These are phyloP conservation scores for Pogona vitticeps DNA, from an alignment of 2,113 vertebrate genomes.

Conservation along the genomic window DNA sequence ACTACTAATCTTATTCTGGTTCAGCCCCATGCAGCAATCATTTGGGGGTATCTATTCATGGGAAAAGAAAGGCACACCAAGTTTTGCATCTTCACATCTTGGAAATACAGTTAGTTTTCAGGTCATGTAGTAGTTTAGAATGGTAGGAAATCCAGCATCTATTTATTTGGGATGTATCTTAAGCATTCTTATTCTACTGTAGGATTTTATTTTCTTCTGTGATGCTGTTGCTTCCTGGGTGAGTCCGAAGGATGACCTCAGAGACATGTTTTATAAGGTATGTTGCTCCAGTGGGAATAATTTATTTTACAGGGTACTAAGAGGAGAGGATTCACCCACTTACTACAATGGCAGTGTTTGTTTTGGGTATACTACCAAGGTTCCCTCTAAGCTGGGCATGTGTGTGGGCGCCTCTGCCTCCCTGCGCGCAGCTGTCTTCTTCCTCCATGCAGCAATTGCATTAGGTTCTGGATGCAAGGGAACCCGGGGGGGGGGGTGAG, in stretches of 20 bases:
- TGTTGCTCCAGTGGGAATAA: neutral
- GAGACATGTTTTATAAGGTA: constrained; percentile 97
- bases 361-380: neutral
- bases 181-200: constrained; percentile 20
- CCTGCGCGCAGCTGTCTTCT: too few relatives aligned
- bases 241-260: constrained; percentile 91
- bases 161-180: neutral
- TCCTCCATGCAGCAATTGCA: too few relatives aligned
- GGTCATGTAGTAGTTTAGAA: neutral
- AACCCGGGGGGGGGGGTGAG: too few relatives aligned
- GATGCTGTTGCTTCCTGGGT: constrained; percentile 95
- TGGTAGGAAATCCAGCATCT: neutral
- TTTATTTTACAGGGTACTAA: neutral
- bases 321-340: neutral
- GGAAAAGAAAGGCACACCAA: neutral
- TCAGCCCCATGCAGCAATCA: neutral
- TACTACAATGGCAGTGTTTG: neutral
- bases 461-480: too few relatives aligned
- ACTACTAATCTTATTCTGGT: neutral
- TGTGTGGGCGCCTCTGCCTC: too few relatives aligned
- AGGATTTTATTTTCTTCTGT: constrained; percentile 97
- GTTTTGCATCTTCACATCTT: neutral
- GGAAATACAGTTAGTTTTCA: neutral
- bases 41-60: neutral
- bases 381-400: too few relatives aligned